phyloP scores from a whole-genome alignment of 37 sponge, comb jelly and placozoan species.

The Ianthella basta region DNA sequence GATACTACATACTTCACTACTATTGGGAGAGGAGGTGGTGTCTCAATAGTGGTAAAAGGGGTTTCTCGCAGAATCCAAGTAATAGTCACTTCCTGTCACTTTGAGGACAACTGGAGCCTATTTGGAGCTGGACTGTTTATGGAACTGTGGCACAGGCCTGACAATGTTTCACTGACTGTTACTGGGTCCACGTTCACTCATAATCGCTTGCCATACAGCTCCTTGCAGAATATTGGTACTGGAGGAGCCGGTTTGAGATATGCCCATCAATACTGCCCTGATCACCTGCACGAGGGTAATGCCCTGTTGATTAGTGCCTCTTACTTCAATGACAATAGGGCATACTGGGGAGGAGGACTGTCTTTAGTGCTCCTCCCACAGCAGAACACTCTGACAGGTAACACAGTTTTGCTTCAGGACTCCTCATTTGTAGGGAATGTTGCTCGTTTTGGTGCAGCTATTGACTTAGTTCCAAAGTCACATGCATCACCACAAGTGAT shows the following conservation, averaged over 20 bases:
- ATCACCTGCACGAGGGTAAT: not conserved
- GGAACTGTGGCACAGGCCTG: constrained; percentile 10
- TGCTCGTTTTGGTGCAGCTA: constrained; percentile 25
- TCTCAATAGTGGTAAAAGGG: constrained; percentile 10
- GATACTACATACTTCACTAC: not conserved
- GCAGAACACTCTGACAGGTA: too few species aligned
- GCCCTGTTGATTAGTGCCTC: not conserved
- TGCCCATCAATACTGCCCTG: not conserved
- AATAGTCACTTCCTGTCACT: not conserved
- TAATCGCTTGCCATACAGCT: not conserved
- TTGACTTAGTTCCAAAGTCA: not conserved
- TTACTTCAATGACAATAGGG: not conserved
- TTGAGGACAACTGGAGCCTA: not conserved
- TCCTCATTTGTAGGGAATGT: not conserved
- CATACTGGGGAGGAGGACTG: constrained; percentile 9
- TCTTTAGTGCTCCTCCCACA: not conserved
- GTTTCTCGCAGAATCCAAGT: not conserved
- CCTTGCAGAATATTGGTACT: not conserved
- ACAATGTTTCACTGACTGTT: constrained; percentile 1
- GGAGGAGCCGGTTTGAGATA: constrained; percentile 16
- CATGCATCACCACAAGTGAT: too few species aligned
- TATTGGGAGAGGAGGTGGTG: constrained; percentile 23
- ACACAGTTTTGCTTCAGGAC: not conserved
- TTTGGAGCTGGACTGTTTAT: constrained; percentile 13
- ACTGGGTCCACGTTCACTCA: not conserved